A percentile compares a stretch with the other conserved stretches of the same genome.
These are phyloP conservation scores for Corvus hawaiiensis DNA, from an alignment of 2,113 vertebrate genomes.

Conservation along the genomic window DNA sequence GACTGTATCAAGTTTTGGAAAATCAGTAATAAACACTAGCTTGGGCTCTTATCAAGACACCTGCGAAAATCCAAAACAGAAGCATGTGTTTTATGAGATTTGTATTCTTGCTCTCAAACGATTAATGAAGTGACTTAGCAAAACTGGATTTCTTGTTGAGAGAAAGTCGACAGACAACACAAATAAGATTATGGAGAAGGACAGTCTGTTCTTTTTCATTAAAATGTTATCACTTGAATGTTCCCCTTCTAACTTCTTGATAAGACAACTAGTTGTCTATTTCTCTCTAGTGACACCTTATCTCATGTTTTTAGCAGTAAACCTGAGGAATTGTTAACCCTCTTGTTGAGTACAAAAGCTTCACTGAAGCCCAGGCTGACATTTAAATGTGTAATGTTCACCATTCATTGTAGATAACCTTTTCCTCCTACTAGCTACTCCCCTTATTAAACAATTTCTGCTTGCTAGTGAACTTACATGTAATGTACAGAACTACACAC, in stretches of 20 bases:
- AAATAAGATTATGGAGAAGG: background rate
- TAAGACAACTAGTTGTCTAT: background rate
- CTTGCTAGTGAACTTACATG: background rate
- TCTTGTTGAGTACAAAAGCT: background rate
- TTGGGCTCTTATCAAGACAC: background rate
- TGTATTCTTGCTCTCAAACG: background rate
- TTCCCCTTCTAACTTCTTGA: background rate
- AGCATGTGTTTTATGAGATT: background rate
- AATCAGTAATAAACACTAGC: background rate
- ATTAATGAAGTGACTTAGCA: background rate
- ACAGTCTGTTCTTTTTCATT: background rate
- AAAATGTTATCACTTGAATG: background rate
- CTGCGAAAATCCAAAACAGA: background rate
- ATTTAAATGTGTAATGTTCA: background rate
- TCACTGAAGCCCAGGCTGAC: background rate
- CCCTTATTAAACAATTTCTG: background rate
- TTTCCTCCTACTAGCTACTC: background rate
- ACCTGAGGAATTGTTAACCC: background rate
- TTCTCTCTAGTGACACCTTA: background rate
- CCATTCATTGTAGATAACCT: background rate
- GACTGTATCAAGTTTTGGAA: background rate
- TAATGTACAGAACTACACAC: background rate
- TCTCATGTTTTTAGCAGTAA: background rate
- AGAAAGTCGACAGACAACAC: background rate
- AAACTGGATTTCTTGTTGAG: background rate